Evolutionary conservation across 1,140 invertebrate genomes (phyloP), one percentile per base, ranked within the genome.

Genomic region (Aplysia californica): DNA sequence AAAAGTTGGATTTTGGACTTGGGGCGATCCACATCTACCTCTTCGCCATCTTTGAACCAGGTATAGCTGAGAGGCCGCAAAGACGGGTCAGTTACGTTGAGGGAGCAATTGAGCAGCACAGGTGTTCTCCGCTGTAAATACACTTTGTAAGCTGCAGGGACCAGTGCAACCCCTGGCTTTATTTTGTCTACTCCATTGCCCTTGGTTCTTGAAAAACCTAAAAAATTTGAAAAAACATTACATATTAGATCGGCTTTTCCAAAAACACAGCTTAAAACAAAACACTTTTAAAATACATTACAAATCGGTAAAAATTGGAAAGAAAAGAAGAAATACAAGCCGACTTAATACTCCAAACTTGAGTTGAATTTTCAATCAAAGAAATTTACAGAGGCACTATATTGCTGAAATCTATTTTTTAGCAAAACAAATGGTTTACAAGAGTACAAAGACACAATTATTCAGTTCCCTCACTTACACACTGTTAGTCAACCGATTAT

Each of bases 61-160:
- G 29, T 36, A 61, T 61, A 73, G 31, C 26, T 36, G 21, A 59
- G 50, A 15, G 68, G 56, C n/a, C 38, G 21, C 15, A 59, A 33
- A 4, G 23, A 38, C 20, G 31, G 21, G 29, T 61, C 56, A 2
- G 55, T 73, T 3, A 73, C 38, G 39, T 36, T 39, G 1, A 73
- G 6, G 39, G 70, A 73, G 31, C 70, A 73, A 31, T 73, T 73
- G 21, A 73, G 38, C 26, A 73, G 26, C n/a, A 73, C 55, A 26
- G 70, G 56, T 21, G 23, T 31, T 5, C 38, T 56, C 41, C 5
- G 26, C 18, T 50, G 70, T 1, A 73, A 55, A 59, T 39, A 1
- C 2, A 73, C 35, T 3, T 20, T 4, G 31, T 61, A 38, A 20
- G 55, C 33, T 10, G 5, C 70, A 33, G 56, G 70, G 10, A 73